Evolutionary conservation across 2,113 vertebrate genomes (phyloP).

Genomic region (Apistogramma diplotaenia): DNA sequence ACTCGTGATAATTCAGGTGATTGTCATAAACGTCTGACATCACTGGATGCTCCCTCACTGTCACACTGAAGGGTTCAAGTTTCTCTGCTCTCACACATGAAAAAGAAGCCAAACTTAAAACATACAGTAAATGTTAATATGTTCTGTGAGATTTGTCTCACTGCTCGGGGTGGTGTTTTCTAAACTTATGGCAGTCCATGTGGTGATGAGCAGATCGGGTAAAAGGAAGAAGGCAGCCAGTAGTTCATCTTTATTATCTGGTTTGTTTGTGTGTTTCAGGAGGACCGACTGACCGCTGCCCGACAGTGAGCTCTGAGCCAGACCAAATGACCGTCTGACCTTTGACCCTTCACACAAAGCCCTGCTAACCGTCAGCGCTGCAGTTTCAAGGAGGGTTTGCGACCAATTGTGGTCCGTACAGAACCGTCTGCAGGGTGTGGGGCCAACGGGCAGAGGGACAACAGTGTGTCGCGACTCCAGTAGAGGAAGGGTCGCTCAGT

Average conservation of each 20-base stretch:
- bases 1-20: not conserved
- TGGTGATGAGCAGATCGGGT: not conserved
- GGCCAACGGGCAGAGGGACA: constrained; percentile 44
- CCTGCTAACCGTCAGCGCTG: not conserved
- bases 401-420: not conserved
- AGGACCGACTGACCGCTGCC: not conserved
- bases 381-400: not conserved
- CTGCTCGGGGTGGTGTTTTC: too few relatives aligned
- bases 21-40: not conserved
- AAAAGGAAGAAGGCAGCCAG: not conserved
- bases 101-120: not conserved
- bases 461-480: constrained; percentile 13
- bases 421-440: constrained; percentile 10
- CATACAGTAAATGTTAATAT: not conserved
- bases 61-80: not conserved
- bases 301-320: constrained; percentile 54
- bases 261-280: not conserved
- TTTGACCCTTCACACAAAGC: constrained; percentile 31
- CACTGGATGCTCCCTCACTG: not conserved
- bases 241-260: not conserved
- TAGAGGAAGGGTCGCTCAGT: constrained; percentile 46
- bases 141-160: too few relatives aligned
- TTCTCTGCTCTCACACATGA: not conserved
- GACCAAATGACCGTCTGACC: constrained; percentile 32
- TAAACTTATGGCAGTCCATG: too few relatives aligned